phyloP scores from a whole-genome alignment of 2,888 invertebrate species.

The Hyppa rectilinea region DNA sequence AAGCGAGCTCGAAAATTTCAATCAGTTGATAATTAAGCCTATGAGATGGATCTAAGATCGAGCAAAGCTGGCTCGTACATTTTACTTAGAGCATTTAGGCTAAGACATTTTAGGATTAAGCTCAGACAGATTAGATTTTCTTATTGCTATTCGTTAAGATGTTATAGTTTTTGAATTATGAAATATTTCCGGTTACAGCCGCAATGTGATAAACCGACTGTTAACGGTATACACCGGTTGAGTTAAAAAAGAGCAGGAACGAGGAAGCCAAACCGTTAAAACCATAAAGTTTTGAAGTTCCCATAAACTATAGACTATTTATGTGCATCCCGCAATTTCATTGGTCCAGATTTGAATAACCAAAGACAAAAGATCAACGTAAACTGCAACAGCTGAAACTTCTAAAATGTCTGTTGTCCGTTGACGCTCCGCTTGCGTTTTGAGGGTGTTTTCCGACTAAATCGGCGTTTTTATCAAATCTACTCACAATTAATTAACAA shows the following conservation, averaged over 20 bases:
- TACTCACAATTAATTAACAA: constrained; percentile 77
- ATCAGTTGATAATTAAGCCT: too few relatives aligned
- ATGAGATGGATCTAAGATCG: too few relatives aligned
- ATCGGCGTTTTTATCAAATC: constrained; percentile 69
- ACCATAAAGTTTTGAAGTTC: constrained; percentile 10
- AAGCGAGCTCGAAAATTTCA: too few relatives aligned
- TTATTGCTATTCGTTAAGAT: too few relatives aligned
- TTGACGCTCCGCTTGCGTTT: constrained; percentile 82
- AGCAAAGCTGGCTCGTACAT: too few relatives aligned
- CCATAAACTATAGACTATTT: constrained; percentile 20
- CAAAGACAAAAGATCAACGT: constrained; percentile 81
- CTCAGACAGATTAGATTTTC: too few relatives aligned
- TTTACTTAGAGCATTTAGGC: too few relatives aligned
- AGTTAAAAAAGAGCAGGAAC: not conserved
- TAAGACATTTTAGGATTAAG: too few relatives aligned
- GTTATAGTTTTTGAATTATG: too few relatives aligned
- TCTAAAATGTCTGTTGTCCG: constrained; percentile 88
- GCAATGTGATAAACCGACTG: too few relatives aligned
- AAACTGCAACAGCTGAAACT: constrained; percentile 88
- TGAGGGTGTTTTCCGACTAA: constrained; percentile 82
- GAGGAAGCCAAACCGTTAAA: constrained; percentile 36
- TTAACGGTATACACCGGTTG: not conserved
- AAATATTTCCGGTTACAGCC: too few relatives aligned
- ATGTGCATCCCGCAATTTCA: constrained; percentile 58
- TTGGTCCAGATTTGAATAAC: constrained; percentile 84